Evolutionary conservation across 2,797 vertebrate genomes (phyloP).

Genomic region (Squalus acanthias): DNA sequence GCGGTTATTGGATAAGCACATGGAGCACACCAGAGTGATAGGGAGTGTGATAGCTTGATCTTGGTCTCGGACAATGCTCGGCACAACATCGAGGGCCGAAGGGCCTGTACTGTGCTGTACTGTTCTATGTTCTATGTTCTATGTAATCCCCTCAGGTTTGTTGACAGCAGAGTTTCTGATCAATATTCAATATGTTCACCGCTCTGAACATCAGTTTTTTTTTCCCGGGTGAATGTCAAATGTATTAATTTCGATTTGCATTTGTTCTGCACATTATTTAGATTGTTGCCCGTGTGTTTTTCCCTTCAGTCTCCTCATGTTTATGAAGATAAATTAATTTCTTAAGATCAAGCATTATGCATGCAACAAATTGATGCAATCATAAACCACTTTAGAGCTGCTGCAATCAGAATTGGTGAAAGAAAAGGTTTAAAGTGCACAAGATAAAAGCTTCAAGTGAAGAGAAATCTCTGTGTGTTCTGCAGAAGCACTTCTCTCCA

Average conservation of each 20-base stretch:
- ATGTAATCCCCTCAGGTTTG: not conserved
- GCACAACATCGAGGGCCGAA: too few relatives aligned
- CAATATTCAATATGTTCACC: not conserved
- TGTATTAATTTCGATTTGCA: not conserved
- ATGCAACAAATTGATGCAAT: constrained; percentile 19
- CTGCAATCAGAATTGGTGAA: constrained; percentile 5
- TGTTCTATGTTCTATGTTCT: too few relatives aligned
- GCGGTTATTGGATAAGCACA: too few relatives aligned
- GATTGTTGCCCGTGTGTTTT: not conserved
- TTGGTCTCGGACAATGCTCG: too few relatives aligned
- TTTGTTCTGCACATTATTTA: not conserved
- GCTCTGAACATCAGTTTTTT: not conserved
- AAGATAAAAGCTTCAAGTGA: constrained; percentile 28
- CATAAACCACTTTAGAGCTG: constrained; percentile 18
- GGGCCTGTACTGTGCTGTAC: too few relatives aligned
- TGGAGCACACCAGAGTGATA: too few relatives aligned
- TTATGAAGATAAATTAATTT: constrained; percentile 28
- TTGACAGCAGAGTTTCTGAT: not conserved
- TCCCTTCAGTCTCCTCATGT: not conserved
- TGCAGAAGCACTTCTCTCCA: not conserved
- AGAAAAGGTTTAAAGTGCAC: not conserved
- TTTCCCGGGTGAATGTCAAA: not conserved
- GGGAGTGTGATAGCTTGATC: too few relatives aligned
- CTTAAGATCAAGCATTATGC: not conserved
- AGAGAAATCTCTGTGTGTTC: not conserved